Conservation (phyloP, 2,113 vertebrate species). For the Ciconia maguari region DNA sequence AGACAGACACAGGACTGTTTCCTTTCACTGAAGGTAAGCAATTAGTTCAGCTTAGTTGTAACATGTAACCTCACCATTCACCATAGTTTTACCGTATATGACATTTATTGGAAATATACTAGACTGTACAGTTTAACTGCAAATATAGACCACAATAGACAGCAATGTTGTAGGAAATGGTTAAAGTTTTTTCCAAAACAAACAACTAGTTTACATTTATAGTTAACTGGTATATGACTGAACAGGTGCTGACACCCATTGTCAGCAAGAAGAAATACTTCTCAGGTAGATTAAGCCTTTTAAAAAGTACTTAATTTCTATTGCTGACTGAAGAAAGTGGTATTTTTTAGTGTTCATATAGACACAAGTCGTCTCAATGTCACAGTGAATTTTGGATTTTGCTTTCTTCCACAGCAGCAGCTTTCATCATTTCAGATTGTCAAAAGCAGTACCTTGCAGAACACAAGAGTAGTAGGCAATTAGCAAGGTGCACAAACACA, state of each 20-base stretch:
- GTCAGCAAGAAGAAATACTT: background rate
- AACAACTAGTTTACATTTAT: background rate
- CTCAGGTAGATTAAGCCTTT: background rate
- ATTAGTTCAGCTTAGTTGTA: background rate
- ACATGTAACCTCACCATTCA: background rate
- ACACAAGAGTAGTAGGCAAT: background rate
- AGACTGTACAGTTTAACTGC: background rate
- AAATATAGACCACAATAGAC: background rate
- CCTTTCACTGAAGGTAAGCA: background rate
- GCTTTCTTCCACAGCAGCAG: background rate
- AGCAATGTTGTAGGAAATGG: background rate
- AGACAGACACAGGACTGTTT: background rate
- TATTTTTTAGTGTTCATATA: background rate
- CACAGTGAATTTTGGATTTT: background rate
- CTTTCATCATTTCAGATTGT: background rate
- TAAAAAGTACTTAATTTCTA: background rate
- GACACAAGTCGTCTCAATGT: background rate
- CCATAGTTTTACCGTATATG: background rate
- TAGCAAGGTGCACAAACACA: background rate
- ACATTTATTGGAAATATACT: background rate
- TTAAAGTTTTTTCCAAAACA: background rate
- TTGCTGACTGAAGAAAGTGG: background rate
- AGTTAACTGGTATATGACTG: background rate
- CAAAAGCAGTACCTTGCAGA: background rate
- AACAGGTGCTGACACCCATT: background rate